These are phyloP conservation scores for Tachystola acroxantha DNA, from an alignment of 2,888 invertebrate genomes.

Conservation along the genomic window DNA sequence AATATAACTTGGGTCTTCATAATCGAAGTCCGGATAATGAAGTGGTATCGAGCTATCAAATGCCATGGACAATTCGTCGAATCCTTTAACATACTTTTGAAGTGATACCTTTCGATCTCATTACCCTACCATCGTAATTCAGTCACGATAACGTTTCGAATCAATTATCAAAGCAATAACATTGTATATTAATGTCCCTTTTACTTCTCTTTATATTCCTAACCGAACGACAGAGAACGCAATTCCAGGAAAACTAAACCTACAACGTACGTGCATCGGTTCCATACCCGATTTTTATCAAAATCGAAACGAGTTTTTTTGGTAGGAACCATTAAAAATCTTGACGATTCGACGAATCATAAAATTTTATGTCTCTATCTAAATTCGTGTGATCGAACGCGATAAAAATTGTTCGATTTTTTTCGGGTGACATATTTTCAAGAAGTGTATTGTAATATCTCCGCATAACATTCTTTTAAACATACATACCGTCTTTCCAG, in stretches of 20 bases:
- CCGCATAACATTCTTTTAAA: too few relatives aligned
- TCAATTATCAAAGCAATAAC: constrained; percentile 37
- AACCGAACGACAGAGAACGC: constrained; percentile 13
- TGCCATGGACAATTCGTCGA: too few relatives aligned
- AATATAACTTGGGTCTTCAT: too few relatives aligned
- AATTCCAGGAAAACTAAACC: constrained; percentile 28
- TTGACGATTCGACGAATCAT: constrained; percentile 43
- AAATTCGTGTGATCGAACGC: constrained; percentile 29
- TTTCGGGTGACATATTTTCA: constrained; percentile 22
- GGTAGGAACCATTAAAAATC: constrained; percentile 35
- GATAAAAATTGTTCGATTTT: constrained; percentile 34
- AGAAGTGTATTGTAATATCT: too few relatives aligned
- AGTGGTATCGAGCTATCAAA: too few relatives aligned
- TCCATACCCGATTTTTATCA: constrained; percentile 41
- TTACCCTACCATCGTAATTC: constrained; percentile 21
- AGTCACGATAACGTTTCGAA: constrained; percentile 24
- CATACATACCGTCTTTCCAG: too few relatives aligned
- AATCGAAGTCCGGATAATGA: too few relatives aligned
- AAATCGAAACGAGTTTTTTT: constrained; percentile 37
- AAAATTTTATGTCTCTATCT: constrained; percentile 54
- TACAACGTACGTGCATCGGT: constrained; percentile 34
- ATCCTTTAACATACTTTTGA: not conserved
- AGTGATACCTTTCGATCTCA: constrained; percentile 17
- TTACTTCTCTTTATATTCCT: constrained; percentile 33
- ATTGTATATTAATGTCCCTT: constrained; percentile 27